Conservation (phyloP, 2,113 vertebrate species). For the Sialia sialis region DNA sequence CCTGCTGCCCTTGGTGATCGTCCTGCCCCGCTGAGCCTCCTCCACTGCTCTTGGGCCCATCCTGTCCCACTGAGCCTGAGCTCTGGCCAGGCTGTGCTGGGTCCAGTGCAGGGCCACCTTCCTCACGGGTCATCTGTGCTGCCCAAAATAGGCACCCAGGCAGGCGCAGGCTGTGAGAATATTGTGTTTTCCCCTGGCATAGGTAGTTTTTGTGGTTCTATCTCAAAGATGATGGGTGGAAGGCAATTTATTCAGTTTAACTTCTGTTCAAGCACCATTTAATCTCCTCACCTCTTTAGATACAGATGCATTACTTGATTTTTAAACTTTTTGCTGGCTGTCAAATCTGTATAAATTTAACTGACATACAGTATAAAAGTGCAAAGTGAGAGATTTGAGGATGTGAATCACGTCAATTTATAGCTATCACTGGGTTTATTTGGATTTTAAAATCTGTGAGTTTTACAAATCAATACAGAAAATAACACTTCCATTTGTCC, state of each 20-base stretch:
- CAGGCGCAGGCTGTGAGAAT: too few relatives aligned
- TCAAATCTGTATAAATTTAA: background rate
- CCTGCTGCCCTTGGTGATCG: too few relatives aligned
- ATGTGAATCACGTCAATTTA: background rate
- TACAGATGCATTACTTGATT: background rate
- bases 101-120: too few relatives aligned
- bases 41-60: too few relatives aligned
- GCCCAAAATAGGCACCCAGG: background rate
- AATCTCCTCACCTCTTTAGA: background rate
- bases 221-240: background rate
- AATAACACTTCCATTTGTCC: background rate
- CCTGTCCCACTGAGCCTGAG: background rate
- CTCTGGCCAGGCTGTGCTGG: rapidly evolving
- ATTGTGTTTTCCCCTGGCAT: background rate
- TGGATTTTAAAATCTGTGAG: background rate
- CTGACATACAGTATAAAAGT: background rate
- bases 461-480: background rate
- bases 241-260: background rate
- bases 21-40: too few relatives aligned
- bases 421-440: background rate
- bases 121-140: rapidly evolving
- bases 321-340: background rate
- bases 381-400: background rate
- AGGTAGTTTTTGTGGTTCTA: background rate
- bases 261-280: background rate